phyloP scores from a whole-genome alignment of 2,113 vertebrate species.

The Coturnix japonica region DNA sequence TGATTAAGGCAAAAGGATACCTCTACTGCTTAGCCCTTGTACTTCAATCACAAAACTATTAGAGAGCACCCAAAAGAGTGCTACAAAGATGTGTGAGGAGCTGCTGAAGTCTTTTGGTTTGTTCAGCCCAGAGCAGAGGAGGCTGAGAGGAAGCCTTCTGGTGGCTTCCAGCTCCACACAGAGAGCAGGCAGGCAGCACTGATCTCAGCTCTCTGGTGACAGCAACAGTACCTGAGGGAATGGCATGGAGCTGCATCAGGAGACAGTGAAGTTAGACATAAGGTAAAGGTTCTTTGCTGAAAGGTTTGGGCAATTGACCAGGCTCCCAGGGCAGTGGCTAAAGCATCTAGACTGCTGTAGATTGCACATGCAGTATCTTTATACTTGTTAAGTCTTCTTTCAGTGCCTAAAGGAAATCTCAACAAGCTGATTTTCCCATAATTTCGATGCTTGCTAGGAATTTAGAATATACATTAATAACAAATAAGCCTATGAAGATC shows the following conservation, averaged over 20 bases:
- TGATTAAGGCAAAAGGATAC: not conserved
- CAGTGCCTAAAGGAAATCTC: not conserved
- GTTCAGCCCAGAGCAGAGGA: not conserved
- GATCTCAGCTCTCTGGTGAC: not conserved
- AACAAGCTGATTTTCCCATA: not conserved
- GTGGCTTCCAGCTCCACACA: not conserved
- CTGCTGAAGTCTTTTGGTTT: too few species aligned
- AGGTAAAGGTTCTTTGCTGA: not conserved
- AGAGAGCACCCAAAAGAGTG: not conserved
- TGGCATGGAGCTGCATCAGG: not conserved
- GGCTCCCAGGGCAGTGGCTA: not conserved
- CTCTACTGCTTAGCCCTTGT: not conserved
- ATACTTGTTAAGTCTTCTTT: not conserved
- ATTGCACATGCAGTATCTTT: not conserved
- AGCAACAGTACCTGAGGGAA: not conserved
- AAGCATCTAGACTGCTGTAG: not conserved
- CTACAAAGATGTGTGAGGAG: not conserved
- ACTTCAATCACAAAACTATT: not conserved
- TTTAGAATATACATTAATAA: not conserved
- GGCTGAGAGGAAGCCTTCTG: not conserved
- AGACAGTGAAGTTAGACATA: not conserved
- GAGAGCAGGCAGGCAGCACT: not conserved
- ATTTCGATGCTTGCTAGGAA: not conserved
- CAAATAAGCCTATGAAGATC: not conserved
- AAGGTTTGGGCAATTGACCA: not conserved